Percentiles rank a stretch among this genome's conserved stretches.
phyloP scores from a whole-genome alignment of 2,888 invertebrate genomes.

The Aplocera efformata region DNA sequence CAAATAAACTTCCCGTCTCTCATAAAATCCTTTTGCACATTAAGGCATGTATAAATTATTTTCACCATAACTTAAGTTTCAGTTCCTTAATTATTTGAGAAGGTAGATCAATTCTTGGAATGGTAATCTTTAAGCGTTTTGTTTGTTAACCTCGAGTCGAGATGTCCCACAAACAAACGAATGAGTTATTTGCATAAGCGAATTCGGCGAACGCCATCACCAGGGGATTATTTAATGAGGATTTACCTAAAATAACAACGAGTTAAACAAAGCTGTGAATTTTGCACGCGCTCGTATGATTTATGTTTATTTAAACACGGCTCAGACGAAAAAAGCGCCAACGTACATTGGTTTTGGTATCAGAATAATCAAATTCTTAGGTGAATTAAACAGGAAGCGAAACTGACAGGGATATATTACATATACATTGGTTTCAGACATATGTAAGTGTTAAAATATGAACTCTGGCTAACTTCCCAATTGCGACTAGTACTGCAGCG shows the following conservation, averaged over 20 bases:
- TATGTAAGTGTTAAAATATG: no score
- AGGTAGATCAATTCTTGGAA: slow-evolving; percentile 43
- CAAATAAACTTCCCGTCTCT: no score
- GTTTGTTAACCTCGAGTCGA: slow-evolving; percentile 45
- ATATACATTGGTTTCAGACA: no score
- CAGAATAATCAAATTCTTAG: neutral
- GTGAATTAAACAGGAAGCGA: no score
- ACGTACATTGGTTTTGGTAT: neutral
- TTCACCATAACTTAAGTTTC: slow-evolving; percentile 33
- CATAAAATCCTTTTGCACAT: no score
- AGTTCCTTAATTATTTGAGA: slow-evolving; percentile 31
- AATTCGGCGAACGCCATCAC: slow-evolving; percentile 52
- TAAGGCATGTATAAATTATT: slow-evolving; percentile 20
- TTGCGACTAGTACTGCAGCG: no score
- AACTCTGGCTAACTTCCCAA: no score
- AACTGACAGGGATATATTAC: no score
- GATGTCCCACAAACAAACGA: slow-evolving; percentile 42
- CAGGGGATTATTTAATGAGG: slow-evolving; percentile 54
- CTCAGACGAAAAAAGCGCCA: neutral
- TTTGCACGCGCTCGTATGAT: slow-evolving; percentile 31
- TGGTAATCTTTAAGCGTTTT: slow-evolving; percentile 37
- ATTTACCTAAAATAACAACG: slow-evolving; percentile 46
- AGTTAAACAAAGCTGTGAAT: slow-evolving; percentile 40
- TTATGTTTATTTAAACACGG: slow-evolving; percentile 3
- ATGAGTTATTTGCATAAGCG: slow-evolving; percentile 53